A percentile compares a stretch with the other conserved stretches of the same genome.
Evolutionary conservation across 2,888 invertebrate genomes (phyloP).

Genomic region (Dasysyrphus albostriatus): DNA sequence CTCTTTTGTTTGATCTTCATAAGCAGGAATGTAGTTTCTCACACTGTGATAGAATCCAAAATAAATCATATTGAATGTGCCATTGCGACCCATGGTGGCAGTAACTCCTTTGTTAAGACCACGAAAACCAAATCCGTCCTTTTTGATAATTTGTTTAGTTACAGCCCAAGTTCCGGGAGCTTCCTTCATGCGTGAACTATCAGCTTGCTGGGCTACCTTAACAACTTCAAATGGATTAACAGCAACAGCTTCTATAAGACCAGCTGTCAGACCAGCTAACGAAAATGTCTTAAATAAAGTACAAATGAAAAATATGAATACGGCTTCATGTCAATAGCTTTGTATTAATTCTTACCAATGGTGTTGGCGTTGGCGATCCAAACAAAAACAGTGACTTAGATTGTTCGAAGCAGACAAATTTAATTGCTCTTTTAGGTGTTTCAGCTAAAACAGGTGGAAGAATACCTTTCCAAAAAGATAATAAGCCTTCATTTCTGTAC

Average conservation of each 20-base stretch:
- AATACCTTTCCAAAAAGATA: slow-evolving; percentile 96
- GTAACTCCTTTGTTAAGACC: slow-evolving; percentile 95
- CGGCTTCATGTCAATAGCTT: background rate
- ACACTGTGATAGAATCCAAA: slow-evolving; percentile 98
- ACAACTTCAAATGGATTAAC: slow-evolving; percentile 98
- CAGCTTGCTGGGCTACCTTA: slow-evolving; percentile 94
- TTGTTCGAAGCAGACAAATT: slow-evolving; percentile 97
- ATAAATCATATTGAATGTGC: slow-evolving; percentile 96
- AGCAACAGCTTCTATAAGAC: slow-evolving; percentile 95
- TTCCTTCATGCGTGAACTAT: slow-evolving; percentile 86
- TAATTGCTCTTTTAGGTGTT: slow-evolving; percentile 97
- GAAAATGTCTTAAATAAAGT: slow-evolving; percentile 90
- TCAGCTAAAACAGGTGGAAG: slow-evolving; percentile 96
- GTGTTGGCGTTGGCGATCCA: slow-evolving; percentile 90
- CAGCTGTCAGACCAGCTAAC: slow-evolving; percentile 94
- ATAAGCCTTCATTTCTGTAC: slow-evolving; percentile 92
- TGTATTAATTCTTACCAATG: slow-evolving; percentile 86
- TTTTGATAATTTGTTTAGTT: slow-evolving; percentile 90
- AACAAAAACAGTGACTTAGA: slow-evolving; percentile 94
- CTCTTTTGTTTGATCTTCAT: slow-evolving; percentile 88
- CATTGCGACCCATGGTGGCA: slow-evolving; percentile 95
- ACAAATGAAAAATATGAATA: background rate
- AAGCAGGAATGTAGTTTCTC: slow-evolving; percentile 89
- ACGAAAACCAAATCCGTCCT: slow-evolving; percentile 90
- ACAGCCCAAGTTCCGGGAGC: slow-evolving; percentile 91